A percentile compares a stretch with the other conserved stretches of the same genome.
These are phyloP conservation scores for Eriosoma lanigerum DNA, from an alignment of 1,140 invertebrate genomes.

Conservation along the genomic window DNA sequence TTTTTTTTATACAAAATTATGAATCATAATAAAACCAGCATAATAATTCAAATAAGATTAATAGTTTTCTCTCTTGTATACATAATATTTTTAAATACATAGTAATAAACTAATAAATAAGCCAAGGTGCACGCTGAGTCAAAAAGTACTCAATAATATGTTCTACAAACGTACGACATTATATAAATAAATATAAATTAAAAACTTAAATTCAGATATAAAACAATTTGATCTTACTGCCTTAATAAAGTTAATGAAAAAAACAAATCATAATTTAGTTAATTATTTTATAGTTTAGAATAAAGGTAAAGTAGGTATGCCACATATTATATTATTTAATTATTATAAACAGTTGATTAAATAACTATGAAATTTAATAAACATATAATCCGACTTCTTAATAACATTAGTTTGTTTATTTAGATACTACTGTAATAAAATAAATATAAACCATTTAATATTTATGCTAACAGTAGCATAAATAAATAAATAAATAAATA, in stretches of 20 bases:
- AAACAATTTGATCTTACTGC: not conserved
- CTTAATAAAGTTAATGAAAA: too few relatives aligned
- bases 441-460: too few relatives aligned
- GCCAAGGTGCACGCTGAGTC: not conserved
- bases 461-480: too few relatives aligned
- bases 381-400: too few relatives aligned
- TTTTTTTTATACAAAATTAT: not conserved
- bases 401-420: too few relatives aligned
- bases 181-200: slow-evolving; percentile 14
- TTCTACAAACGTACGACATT: not conserved
- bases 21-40: not conserved
- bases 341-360: too few relatives aligned
- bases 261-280: not conserved
- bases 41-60: not conserved
- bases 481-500: too few relatives aligned
- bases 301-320: too few relatives aligned
- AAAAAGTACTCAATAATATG: not conserved
- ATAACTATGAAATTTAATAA: too few relatives aligned
- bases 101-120: not conserved
- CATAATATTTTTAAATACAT: not conserved
- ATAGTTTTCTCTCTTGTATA: not conserved
- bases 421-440: too few relatives aligned
- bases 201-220: not conserved
- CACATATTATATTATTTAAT: too few relatives aligned
- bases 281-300: not conserved